Conservation (phyloP, 2,797 vertebrate species). For the Lemur catta region DNA sequence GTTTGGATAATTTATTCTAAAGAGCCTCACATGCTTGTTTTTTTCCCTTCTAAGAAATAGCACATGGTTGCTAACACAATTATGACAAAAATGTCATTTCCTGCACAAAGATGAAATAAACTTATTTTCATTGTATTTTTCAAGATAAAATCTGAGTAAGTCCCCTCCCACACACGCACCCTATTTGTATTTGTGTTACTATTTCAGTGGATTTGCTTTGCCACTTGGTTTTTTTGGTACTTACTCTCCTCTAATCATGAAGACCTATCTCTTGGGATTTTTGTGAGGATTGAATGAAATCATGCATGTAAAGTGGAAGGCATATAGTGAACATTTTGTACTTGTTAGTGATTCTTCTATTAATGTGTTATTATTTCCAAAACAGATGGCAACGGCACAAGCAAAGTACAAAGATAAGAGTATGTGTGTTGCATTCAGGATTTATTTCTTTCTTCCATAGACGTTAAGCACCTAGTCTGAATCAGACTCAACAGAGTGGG, state of each 20-base stretch:
- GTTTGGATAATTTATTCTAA: background rate
- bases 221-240: background rate
- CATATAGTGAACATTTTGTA: background rate
- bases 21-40: background rate
- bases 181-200: background rate
- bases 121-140: background rate
- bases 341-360: background rate
- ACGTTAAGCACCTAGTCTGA: background rate
- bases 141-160: background rate
- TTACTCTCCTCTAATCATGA: background rate
- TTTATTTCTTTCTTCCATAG: background rate
- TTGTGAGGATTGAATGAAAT: background rate
- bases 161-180: accelerated
- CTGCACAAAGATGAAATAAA: background rate
- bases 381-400: background rate
- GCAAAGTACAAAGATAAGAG: background rate
- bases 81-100: background rate
- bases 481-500: too few relatives aligned
- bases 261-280: background rate
- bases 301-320: background rate
- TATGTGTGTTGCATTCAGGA: background rate
- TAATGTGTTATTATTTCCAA: background rate
- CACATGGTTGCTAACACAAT: background rate
- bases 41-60: background rate
- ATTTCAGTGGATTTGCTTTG: background rate